These are phyloP conservation scores for Platichthys flesus DNA, from an alignment of 2,113 vertebrate species.

Conservation along the genomic window DNA sequence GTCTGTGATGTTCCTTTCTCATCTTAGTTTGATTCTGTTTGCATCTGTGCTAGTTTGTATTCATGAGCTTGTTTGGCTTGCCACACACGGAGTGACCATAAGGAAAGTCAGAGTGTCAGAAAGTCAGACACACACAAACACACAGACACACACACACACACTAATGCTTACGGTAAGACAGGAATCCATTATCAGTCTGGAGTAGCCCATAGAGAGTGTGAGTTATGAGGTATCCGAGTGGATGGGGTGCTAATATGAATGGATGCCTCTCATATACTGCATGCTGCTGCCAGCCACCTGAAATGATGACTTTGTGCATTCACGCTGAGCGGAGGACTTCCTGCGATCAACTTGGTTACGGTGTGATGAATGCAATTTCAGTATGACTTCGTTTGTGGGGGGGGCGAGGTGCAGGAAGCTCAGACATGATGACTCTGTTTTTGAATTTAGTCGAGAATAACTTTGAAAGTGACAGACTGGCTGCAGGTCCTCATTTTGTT, in stretches of 20 bases:
- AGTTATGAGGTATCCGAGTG: conserved; percentile 63
- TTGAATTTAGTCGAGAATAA: conserved; percentile 21
- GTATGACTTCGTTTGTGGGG: conserved; percentile 49
- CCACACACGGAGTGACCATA: conserved; percentile 20
- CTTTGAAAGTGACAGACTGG: conserved; percentile 23
- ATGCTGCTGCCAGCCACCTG: conserved; percentile 51
- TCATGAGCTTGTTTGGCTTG: not conserved
- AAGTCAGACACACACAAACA: conserved; percentile 11
- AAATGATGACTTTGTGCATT: conserved; percentile 70
- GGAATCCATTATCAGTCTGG: conserved; percentile 62
- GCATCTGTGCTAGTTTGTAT: not conserved
- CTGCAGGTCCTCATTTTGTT: conserved; percentile 7
- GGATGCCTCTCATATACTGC: conserved; percentile 70
- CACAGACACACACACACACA: conserved; percentile 21
- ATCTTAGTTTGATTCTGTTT: not conserved
- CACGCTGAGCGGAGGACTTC: conserved; percentile 59
- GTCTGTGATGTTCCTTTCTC: no score
- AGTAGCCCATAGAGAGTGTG: conserved; percentile 45
- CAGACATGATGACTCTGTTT: conserved; percentile 31
- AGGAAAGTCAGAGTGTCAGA: not conserved
- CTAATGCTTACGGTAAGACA: conserved; percentile 35
- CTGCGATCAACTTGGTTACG: conserved; percentile 65
- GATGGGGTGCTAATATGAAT: conserved; percentile 70
- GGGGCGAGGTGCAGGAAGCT: conserved; percentile 1
- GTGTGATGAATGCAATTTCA: conserved; percentile 64